Percentiles rank a stretch among this genome's conserved stretches.
Conservation (phyloP, 2,113 vertebrate genomes). For the human region DNA sequence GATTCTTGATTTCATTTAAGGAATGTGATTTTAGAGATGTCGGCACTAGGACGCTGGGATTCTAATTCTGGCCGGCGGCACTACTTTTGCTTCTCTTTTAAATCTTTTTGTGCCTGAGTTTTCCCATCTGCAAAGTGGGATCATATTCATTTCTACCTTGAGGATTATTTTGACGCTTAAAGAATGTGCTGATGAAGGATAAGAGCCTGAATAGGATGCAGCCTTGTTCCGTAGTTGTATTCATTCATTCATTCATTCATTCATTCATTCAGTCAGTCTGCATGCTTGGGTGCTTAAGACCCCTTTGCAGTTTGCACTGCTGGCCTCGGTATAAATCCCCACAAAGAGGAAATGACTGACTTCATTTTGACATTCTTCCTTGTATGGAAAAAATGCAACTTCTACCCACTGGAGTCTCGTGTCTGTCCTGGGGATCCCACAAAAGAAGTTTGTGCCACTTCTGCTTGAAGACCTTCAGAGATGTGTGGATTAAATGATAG, state of each 20-base stretch:
- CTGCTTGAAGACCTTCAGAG: neutral
- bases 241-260: neutral
- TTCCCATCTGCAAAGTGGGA: neutral
- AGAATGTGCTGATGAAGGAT: neutral
- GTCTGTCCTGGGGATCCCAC: neutral
- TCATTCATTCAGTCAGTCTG: neutral
- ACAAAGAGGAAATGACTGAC: neutral
- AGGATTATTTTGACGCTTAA: neutral
- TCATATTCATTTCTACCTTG: neutral
- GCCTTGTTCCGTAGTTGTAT: accelerated
- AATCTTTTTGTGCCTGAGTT: neutral
- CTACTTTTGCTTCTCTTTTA: neutral
- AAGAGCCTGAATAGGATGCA: neutral
- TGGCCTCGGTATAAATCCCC: neutral
- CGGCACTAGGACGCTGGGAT: neutral
- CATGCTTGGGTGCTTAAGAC: neutral
- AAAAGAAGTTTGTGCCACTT: neutral
- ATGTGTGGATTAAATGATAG: no score
- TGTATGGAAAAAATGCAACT: neutral
- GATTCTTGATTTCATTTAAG: neutral
- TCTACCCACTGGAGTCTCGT: neutral
- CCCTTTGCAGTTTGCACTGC: neutral
- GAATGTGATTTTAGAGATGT: neutral
- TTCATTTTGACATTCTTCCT: neutral
- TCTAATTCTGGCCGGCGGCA: neutral